These are phyloP conservation scores for Proisotoma minuta DNA, from an alignment of 2,888 invertebrate species.

Conservation along the genomic window DNA sequence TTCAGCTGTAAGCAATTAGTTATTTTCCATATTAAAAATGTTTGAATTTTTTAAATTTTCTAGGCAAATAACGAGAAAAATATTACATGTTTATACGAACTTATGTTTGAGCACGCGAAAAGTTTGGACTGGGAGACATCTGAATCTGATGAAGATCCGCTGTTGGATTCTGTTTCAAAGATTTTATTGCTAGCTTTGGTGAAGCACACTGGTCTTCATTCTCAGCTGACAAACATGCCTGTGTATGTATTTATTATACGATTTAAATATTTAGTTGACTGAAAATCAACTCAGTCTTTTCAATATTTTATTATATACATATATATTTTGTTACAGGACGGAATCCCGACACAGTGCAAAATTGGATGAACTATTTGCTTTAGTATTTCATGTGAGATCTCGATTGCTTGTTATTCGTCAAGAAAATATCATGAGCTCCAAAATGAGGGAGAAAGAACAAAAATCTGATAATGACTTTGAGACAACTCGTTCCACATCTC, in stretches of 20 bases:
- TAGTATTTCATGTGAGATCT: conserved; percentile 47
- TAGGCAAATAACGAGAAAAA: conserved; percentile 7
- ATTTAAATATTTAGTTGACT: not conserved
- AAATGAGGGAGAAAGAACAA: not conserved
- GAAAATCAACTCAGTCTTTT: not conserved
- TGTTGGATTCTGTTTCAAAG: conserved; percentile 54
- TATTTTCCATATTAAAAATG: not conserved
- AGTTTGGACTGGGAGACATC: conserved; percentile 56
- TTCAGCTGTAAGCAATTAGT: conserved; percentile 12
- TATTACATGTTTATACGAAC: conserved; percentile 49
- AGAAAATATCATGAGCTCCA: conserved; percentile 24
- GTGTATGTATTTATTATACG: conserved; percentile 49
- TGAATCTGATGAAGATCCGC: conserved; percentile 52
- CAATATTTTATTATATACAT: not conserved
- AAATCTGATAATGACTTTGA: not conserved
- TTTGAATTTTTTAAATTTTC: not conserved
- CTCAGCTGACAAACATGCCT: conserved; percentile 50
- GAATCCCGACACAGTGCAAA: conserved; percentile 43
- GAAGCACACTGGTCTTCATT: conserved; percentile 56
- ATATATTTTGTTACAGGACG: conserved; percentile 16
- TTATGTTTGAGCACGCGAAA: conserved; percentile 52
- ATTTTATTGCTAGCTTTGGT: conserved; percentile 56
- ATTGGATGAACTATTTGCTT: conserved; percentile 46
- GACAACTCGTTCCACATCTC: not conserved
- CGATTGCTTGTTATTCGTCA: conserved; percentile 43